Conservation (phyloP, 30 jellyfish, hydroid and myxozoan species). For the Haliclystus octoradiatus region DNA sequence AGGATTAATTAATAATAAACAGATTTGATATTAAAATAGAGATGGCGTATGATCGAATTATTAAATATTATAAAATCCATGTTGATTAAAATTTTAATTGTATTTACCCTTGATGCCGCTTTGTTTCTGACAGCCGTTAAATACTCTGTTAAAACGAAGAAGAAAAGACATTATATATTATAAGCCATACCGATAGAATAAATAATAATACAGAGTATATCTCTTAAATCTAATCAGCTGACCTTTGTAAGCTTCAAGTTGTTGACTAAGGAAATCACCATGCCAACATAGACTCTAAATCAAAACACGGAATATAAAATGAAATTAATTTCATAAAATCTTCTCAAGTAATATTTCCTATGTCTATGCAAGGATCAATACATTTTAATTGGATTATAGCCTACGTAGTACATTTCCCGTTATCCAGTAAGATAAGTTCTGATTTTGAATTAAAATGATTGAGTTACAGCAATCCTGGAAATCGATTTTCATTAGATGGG, state of each 20-base stretch:
- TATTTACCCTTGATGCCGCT: constrained; percentile 83
- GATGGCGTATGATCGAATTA: too few species aligned
- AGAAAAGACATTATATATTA: not conserved
- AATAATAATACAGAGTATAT: not conserved
- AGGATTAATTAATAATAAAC: too few species aligned
- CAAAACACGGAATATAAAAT: constrained; percentile 1
- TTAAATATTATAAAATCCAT: too few species aligned
- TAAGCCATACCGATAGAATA: not conserved
- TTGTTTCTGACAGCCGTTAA: constrained; percentile 77
- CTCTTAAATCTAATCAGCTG: constrained; percentile 1
- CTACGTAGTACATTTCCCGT: too few species aligned
- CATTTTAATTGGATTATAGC: too few species aligned
- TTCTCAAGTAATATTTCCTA: not conserved
- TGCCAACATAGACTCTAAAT: constrained; percentile 80
- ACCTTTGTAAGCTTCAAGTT: constrained; percentile 97
- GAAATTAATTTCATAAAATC: not conserved
- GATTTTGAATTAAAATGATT: too few species aligned
- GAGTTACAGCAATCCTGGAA: too few species aligned
- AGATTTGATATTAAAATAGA: too few species aligned
- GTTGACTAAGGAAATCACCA: constrained; percentile 83
- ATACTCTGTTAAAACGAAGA: constrained; percentile 34
- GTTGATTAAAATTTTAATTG: too few species aligned
- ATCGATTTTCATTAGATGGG: too few species aligned
- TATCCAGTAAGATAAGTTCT: too few species aligned
- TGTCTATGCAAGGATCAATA: too few species aligned